These are phyloP conservation scores for Yponomeuta evonymella DNA, from an alignment of 2,888 invertebrate genomes.

Conservation along the genomic window DNA sequence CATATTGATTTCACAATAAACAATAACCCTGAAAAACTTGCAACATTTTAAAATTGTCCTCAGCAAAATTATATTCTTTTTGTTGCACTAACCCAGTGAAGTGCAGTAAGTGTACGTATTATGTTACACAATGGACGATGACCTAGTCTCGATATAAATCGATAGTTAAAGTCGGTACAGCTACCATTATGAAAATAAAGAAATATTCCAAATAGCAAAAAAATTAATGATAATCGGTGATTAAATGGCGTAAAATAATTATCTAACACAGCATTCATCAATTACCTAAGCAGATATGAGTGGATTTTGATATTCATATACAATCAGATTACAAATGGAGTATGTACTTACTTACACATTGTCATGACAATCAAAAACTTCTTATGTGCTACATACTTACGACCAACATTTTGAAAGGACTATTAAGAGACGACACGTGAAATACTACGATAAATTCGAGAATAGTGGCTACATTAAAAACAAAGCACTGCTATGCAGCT, in stretches of 20 bases:
- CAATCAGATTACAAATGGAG: constrained; percentile 21
- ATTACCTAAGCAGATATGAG: constrained; percentile 70
- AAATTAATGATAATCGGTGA: too few species aligned
- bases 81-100: too few species aligned
- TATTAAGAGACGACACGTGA: constrained; percentile 23
- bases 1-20: background rate
- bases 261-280: background rate
- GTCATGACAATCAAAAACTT: constrained; percentile 43
- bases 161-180: background rate
- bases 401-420: constrained; percentile 19
- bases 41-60: background rate
- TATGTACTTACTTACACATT: constrained; percentile 42
- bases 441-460: constrained; percentile 16
- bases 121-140: too few species aligned
- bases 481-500: background rate
- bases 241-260: background rate
- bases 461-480: background rate
- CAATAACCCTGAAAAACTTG: background rate
- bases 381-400: constrained; percentile 31
- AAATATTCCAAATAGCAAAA: background rate
- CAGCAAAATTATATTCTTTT: too few species aligned
- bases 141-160: too few species aligned
- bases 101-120: too few species aligned
- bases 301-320: constrained; percentile 45
- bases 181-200: background rate